phyloP scores from a whole-genome alignment of 53 echinoderm and acorn worm genomes.

The Astropecten irregularis region DNA sequence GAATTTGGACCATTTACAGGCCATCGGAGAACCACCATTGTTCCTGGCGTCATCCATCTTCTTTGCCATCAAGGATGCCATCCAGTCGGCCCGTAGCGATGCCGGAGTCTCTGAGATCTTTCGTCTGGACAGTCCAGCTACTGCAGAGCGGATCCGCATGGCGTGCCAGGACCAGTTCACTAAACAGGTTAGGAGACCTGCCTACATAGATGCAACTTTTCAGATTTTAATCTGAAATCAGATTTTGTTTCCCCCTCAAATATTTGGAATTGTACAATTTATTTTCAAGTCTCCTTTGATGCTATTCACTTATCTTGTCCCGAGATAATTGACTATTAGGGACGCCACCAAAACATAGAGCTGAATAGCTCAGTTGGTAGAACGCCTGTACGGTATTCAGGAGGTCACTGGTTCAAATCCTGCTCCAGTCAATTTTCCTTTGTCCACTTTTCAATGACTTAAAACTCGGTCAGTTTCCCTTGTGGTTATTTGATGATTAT shows the following conservation, averaged over 20 bases:
- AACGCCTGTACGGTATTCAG: no score
- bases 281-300: no score
- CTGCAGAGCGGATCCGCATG: constrained; percentile 85
- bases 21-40: constrained; percentile 89
- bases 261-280: no score
- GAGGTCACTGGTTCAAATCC: no score
- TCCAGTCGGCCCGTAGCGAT: constrained; percentile 80
- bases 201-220: not conserved
- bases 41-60: constrained; percentile 86
- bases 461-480: not conserved
- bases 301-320: not conserved
- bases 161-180: constrained; percentile 89
- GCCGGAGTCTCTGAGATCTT: constrained; percentile 68
- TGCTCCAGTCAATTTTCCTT: no score
- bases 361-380: no score
- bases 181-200: constrained; percentile 52
- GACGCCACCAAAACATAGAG: no score
- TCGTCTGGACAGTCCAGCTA: constrained; percentile 81
- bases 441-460: no score
- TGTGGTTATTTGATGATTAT: no score
- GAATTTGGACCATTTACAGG: constrained; percentile 41
- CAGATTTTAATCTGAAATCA: no score
- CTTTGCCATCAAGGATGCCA: constrained; percentile 95
- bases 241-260: no score
- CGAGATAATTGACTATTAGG: no score